A percentile compares a stretch with the other conserved stretches of the same genome.
phyloP scores from a whole-genome alignment of 2,888 invertebrate genomes.

The Sinelater perroti region DNA sequence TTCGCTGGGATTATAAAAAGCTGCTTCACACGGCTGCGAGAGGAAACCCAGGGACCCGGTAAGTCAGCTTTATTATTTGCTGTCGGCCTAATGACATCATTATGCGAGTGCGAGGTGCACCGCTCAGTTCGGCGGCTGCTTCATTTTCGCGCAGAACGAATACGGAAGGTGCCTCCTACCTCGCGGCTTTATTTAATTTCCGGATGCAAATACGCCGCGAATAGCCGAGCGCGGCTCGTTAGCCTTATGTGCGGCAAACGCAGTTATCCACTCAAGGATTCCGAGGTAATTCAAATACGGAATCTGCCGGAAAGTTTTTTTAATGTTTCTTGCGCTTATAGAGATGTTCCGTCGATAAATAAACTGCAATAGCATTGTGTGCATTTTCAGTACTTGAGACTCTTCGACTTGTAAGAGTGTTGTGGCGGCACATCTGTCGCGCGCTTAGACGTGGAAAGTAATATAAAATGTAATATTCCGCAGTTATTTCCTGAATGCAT shows the following conservation, averaged over 20 bases:
- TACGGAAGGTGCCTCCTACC: background rate
- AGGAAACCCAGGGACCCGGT: too few relatives aligned
- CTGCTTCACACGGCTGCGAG: too few relatives aligned
- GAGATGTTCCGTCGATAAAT: too few relatives aligned
- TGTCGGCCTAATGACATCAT: too few relatives aligned
- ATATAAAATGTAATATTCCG: slow-evolving; percentile 17
- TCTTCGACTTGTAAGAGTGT: background rate
- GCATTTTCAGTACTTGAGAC: background rate
- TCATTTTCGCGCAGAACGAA: too few relatives aligned
- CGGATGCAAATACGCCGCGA: slow-evolving; percentile 14
- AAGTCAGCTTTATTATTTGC: too few relatives aligned
- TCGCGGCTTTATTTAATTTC: slow-evolving; percentile 20
- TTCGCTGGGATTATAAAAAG: too few relatives aligned
- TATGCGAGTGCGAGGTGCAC: too few relatives aligned
- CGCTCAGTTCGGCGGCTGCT: too few relatives aligned
- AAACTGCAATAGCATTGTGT: slow-evolving; percentile 3
- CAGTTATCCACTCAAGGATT: slow-evolving; percentile 4
- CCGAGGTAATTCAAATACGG: too few relatives aligned
- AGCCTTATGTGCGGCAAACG: slow-evolving; percentile 15
- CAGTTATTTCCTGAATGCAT: slow-evolving; percentile 6
- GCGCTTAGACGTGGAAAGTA: slow-evolving; percentile 9
- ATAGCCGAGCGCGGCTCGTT: slow-evolving; percentile 19
- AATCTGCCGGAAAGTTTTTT: too few relatives aligned
- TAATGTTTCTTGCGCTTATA: too few relatives aligned
- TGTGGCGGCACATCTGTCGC: slow-evolving; percentile 11